Base-by-base conservation (phyloP, 2,797 vertebrate species). In the Bryconaethiops microstoma region DNA sequence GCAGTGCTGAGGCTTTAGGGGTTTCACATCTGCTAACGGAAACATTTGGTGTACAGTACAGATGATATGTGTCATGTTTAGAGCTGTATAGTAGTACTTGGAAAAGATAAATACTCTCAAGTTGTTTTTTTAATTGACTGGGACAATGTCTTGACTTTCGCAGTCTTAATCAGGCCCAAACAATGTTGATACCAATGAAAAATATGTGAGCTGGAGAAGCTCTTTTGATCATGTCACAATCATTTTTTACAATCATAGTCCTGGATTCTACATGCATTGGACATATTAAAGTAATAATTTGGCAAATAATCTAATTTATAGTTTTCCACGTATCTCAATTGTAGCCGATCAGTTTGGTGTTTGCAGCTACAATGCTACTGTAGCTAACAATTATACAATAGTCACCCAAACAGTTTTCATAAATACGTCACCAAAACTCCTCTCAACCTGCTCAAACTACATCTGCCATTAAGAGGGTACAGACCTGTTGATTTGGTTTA, bases 1-100 rank as follows among this genome's bases (percentile, higher is more conserved):
- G 78, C 71, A 83, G 79, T 86, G 78, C 74, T 77, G 72, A 76
- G 77, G 19, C 48, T 84, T 78, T 70, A 81, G 45, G 74, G 74
- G 77, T 71, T 77, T 75, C 14, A 48, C 52, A 52, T 48, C 16
- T 42, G 74, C 57, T 65, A 40, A 40, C 63, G 75, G 74, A 76
- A 81, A 63, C 23, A 50, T 52, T 48, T 64, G 23, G 16, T 19
- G 23, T 17, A 19, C 23, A 52, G 39, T 25, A 10, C 14, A 35
- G 12, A 45, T 52, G 42, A 54, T 48, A 39, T 13, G 42, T 54
- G 45, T 54, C 74, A 42, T 21, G 12, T 52, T 59, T 52, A 50
- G 16, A 14, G 54, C 72, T 21, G 48, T 67, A 67, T 17, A 52
- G 29, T 35, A 48, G 54, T 7, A 8, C 19, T 14, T 54, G 16